These are phyloP conservation scores for Chrysochloris asiatica DNA, from an alignment of 2,113 vertebrate species.

Conservation along the genomic window DNA sequence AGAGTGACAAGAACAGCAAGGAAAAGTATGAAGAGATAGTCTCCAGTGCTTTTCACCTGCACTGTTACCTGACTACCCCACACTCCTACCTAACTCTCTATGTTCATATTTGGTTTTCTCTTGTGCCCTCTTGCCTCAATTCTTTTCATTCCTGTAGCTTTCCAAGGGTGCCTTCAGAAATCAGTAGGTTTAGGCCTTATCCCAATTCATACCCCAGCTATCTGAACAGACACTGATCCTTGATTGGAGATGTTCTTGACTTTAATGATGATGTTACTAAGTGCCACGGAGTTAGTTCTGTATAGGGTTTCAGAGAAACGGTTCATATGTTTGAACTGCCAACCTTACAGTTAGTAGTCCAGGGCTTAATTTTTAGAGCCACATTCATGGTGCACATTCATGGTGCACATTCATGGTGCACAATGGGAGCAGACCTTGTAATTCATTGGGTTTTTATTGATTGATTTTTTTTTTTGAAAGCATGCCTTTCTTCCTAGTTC, in stretches of 20 bases:
- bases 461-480: not conserved
- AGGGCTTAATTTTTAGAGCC: no score
- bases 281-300: no score
- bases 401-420: no score
- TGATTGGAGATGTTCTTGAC: not conserved
- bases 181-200: not conserved
- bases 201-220: not conserved
- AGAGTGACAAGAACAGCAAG: not conserved
- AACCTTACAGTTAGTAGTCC: no score
- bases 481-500: not conserved
- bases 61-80: accelerated
- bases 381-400: no score
- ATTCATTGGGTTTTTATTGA: not conserved
- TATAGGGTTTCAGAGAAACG: no score
- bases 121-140: not conserved
- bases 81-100: not conserved
- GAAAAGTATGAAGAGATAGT: accelerated
- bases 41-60: not conserved
- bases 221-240: not conserved
- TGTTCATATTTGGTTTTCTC: not conserved
- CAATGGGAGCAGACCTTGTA: not conserved
- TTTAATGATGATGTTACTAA: no score
- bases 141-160: not conserved
- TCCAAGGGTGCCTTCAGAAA: not conserved
- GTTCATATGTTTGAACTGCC: no score